phyloP scores from a whole-genome alignment of 1,140 invertebrate genomes.

The Aphelenchoides fujianensis region DNA sequence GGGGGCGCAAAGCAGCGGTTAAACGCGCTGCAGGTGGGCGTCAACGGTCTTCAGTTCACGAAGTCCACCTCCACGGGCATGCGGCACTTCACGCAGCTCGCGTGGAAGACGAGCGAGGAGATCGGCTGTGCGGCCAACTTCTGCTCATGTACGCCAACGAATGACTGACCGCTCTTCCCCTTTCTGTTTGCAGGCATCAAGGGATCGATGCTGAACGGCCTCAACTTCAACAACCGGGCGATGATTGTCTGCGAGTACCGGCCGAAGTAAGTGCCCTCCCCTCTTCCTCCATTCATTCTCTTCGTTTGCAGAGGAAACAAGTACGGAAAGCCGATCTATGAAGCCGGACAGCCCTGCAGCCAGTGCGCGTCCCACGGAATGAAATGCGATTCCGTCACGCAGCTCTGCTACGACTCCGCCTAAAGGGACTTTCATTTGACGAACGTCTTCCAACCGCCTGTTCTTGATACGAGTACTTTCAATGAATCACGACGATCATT shows the following conservation, averaged over 20 bases:
- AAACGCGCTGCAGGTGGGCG: neutral
- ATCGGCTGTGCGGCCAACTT: conserved; percentile 12
- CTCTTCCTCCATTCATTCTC: neutral
- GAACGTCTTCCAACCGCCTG: no score
- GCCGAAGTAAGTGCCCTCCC: neutral
- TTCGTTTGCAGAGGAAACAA: conserved; percentile 1
- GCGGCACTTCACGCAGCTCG: conserved; percentile 1
- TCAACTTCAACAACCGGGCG: neutral
- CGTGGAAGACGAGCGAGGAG: neutral
- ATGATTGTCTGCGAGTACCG: neutral
- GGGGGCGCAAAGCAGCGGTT: neutral
- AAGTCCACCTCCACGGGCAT: neutral
- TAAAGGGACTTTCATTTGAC: neutral
- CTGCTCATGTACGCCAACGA: neutral
- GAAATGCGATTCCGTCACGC: neutral
- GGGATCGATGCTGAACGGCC: neutral
- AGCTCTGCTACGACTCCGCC: neutral
- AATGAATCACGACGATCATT: no score
- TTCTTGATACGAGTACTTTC: no score
- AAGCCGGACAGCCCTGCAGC: conserved; percentile 2
- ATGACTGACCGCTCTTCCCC: neutral
- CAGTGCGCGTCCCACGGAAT: neutral
- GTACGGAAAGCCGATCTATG: conserved; percentile 3
- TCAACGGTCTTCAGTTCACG: conserved; percentile 1
- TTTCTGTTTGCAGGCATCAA: neutral